Evolutionary conservation across 2,113 vertebrate species (phyloP).

Genomic region (Hippocampus abdominalis): DNA sequence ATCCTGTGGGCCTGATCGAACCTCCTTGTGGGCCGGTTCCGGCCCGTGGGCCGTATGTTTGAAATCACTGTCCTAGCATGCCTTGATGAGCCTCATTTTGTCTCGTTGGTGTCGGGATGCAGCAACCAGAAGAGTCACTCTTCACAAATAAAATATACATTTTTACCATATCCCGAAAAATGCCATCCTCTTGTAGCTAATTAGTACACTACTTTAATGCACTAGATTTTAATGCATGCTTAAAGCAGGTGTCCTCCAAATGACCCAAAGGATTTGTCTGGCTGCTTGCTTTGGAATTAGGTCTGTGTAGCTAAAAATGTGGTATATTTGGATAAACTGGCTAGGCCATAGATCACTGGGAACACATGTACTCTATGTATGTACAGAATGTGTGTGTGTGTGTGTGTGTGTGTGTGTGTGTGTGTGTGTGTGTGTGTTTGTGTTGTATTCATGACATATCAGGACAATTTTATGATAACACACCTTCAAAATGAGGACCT

Average conservation of each 20-base stretch:
- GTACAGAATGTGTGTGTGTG: conserved; percentile 20
- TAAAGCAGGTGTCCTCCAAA: neutral
- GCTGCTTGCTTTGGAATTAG: conserved; percentile 36
- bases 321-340: conserved; percentile 55
- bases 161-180: neutral
- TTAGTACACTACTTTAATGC: neutral
- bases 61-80: too few relatives aligned
- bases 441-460: too few relatives aligned
- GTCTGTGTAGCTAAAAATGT: conserved; percentile 26
- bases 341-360: conserved; percentile 49
- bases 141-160: neutral
- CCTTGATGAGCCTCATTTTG: neutral
- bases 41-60: too few relatives aligned
- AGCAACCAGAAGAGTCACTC: neutral
- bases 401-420: conserved; percentile 46
- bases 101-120: neutral
- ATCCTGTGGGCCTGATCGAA: too few relatives aligned
- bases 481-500: too few relatives aligned
- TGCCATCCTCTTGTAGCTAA: neutral
- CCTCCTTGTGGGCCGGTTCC: too few relatives aligned
- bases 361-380: conserved; percentile 14
- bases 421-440: too few relatives aligned
- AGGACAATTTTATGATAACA: too few relatives aligned
- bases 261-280: conserved; percentile 26
- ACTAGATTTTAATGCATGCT: neutral